Evolutionary conservation across 2,888 invertebrate species (phyloP).

Genomic region (Oxyteleia sp.): DNA sequence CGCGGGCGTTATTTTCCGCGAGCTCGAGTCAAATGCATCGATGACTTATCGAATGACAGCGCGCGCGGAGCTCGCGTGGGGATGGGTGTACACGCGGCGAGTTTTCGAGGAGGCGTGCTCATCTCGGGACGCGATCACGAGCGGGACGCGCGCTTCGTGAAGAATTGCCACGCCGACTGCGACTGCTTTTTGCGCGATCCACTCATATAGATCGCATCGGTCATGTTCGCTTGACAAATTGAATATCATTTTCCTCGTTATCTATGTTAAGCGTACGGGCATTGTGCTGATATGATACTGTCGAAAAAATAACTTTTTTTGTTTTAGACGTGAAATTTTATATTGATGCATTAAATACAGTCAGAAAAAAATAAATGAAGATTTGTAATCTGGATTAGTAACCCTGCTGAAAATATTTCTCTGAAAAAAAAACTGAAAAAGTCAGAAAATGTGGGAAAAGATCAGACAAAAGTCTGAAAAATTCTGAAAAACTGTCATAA

Average conservation of each 20-base stretch:
- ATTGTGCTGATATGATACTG: no score
- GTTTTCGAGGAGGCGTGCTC: conserved; percentile 13
- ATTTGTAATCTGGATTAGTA: no score
- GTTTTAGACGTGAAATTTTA: no score
- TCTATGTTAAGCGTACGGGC: conserved; percentile 2
- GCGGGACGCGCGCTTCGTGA: conserved; percentile 24
- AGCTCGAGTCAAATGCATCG: conserved; percentile 41
- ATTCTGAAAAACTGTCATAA: not conserved
- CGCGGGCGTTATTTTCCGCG: conserved; percentile 42
- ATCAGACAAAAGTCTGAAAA: no score
- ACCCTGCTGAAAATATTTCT: no score
- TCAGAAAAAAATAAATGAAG: conserved; percentile 3
- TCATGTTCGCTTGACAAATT: conserved; percentile 29
- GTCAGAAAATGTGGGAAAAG: no score
- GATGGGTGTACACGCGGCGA: conserved; percentile 2
- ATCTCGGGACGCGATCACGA: conserved; percentile 17
- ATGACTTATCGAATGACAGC: conserved; percentile 55
- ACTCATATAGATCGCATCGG: conserved; percentile 20
- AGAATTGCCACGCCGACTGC: conserved; percentile 11
- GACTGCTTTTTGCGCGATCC: conserved; percentile 31
- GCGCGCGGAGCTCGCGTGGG: not conserved
- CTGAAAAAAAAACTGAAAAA: no score
- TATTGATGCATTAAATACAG: no score
- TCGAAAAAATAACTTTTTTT: no score
- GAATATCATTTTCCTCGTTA: conserved; percentile 27